Conservation (phyloP, 2,888 invertebrate species). For the Drosophila pegasa region DNA sequence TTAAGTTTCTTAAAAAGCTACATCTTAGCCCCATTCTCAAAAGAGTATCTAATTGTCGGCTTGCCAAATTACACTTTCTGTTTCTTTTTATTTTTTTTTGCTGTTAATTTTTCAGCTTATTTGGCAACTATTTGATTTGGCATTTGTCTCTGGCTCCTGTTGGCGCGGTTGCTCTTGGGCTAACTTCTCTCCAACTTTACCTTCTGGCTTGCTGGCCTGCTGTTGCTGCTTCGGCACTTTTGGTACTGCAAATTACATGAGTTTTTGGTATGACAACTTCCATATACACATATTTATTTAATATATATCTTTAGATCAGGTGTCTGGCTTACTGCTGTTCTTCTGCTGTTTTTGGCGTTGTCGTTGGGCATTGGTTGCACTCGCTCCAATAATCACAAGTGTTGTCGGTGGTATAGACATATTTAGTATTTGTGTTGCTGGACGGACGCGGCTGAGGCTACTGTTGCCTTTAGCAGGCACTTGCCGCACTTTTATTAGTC, state of each 20-base stretch:
- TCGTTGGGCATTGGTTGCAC: conserved; percentile 41
- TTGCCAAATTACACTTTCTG: not conserved
- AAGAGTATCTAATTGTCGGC: not conserved
- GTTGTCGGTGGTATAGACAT: conserved; percentile 67
- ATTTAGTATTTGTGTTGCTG: conserved; percentile 15
- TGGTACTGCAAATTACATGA: conserved; percentile 27
- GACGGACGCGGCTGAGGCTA: conserved; percentile 19
- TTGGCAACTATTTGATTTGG: conserved; percentile 60
- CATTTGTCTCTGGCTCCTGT: conserved; percentile 14
- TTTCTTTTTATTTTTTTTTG: conserved; percentile 16
- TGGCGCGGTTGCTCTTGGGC: conserved; percentile 9
- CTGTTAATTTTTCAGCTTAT: conserved; percentile 55
- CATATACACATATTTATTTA: not conserved
- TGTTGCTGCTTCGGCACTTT: conserved; percentile 5
- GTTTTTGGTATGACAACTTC: conserved; percentile 4
- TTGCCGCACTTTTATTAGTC: conserved; percentile 58
- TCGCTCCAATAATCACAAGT: conserved; percentile 57
- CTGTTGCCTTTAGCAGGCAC: conserved; percentile 28
- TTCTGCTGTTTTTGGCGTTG: conserved; percentile 12
- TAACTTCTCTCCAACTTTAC: conserved; percentile 13
- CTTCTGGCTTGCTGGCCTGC: not conserved
- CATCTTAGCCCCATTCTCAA: too few species aligned
- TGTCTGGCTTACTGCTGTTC: conserved; percentile 17
- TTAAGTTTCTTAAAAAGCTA: too few species aligned
- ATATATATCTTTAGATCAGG: not conserved